Evolutionary conservation across 2,888 invertebrate species (phyloP), one percentile per base, ranked within the genome.

Genomic region (Catocala sponsa): DNA sequence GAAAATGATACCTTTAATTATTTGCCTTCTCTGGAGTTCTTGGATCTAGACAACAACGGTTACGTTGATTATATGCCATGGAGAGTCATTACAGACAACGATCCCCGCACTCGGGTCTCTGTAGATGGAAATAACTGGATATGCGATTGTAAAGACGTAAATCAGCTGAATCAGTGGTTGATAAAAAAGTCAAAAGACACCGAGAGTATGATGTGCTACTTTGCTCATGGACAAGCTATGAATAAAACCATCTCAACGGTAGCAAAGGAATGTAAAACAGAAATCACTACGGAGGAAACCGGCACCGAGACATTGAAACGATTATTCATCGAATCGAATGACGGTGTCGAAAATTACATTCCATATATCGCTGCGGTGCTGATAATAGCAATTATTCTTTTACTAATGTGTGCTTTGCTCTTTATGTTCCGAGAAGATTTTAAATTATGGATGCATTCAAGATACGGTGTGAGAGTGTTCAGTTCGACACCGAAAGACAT

Each of bases 71-170:
- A 97, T 86, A 95, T 96, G 82, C 97, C 97, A 77, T 96, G 96
- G 96, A 95, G 96, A 87, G 94, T 96, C 85, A 95, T 96, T 86
- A 95, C 96, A 50, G 95, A 96, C 83, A 95, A 96, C 84, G 95
- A 96, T 86, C 95, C 95, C 70, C 95, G 96, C 79, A 95, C 97
- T 81, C 96, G 95, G 81, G 96, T 97, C 76, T 96, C 96, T 59
- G 94, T 97, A 68, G 96, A 96, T 81, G 96, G 97, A 80, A 97
- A 97, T 95, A 96, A 96, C 86, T 97, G 98, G 98, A 96, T 96
- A 87, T 98, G 98, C 91, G 97, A 97, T 85, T 98, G 98, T 91
- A 95, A 95, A 82, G 96, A 96, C 81, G 95, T 97, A 57, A 95
- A 95, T 69, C 95, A 96, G 79, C 91, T 97, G 79, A 96, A 96